Conservation (phyloP, 1,140 invertebrate genomes). For the Eupristina koningsbergeri region DNA sequence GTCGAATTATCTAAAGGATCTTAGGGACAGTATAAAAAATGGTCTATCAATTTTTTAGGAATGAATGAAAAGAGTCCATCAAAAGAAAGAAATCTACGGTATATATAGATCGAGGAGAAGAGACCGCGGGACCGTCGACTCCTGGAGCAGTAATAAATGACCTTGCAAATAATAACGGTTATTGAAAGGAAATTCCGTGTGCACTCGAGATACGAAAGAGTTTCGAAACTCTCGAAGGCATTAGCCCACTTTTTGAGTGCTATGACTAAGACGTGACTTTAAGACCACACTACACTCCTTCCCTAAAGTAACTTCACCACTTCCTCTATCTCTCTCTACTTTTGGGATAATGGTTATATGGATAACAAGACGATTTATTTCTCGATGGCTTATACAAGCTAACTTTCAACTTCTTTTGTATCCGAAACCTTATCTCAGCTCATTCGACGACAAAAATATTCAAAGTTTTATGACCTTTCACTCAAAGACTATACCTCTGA, state of each 20-base stretch:
- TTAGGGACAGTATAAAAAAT: slow-evolving; percentile 10
- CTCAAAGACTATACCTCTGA: not conserved
- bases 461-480: not conserved
- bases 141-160: slow-evolving; percentile 57
- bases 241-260: slow-evolving; percentile 61
- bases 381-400: not conserved
- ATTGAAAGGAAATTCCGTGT: slow-evolving; percentile 61
- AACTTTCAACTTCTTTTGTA: slow-evolving; percentile 10
- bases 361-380: slow-evolving; percentile 49
- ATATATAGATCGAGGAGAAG: not conserved
- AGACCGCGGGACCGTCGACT: not conserved
- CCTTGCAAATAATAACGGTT: slow-evolving; percentile 62
- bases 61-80: slow-evolving; percentile 35
- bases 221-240: slow-evolving; percentile 59
- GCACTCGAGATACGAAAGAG: slow-evolving; percentile 54
- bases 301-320: slow-evolving; percentile 16
- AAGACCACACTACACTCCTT: not conserved
- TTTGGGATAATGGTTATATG: slow-evolving; percentile 61
- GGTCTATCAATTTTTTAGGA: slow-evolving; percentile 20
- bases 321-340: slow-evolving; percentile 48
- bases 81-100: not conserved
- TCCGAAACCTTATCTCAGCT: not conserved
- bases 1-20: not conserved
- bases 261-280: slow-evolving; percentile 33
- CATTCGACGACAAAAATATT: not conserved